A percentile compares a stretch with the other conserved stretches of the same genome.
These are phyloP conservation scores for Philhelius pedissequus DNA, from an alignment of 2,888 invertebrate species.

Conservation along the genomic window DNA sequence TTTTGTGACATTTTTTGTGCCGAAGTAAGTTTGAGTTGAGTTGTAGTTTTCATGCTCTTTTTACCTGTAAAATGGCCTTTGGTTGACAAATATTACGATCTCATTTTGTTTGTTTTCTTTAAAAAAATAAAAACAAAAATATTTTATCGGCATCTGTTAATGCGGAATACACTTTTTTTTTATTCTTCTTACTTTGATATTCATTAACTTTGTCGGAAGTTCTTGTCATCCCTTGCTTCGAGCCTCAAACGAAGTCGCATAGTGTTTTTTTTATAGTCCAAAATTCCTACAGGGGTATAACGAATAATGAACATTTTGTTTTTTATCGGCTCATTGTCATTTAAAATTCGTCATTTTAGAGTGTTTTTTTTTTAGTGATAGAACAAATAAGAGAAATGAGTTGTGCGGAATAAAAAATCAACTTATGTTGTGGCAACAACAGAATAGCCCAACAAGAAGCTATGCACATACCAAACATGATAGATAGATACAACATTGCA, in stretches of 20 bases:
- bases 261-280: neutral
- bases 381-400: neutral
- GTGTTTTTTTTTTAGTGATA: neutral
- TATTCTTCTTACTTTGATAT: slow-evolving; percentile 21
- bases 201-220: slow-evolving; percentile 21
- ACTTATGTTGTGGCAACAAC: too few species aligned
- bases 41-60: slow-evolving; percentile 4
- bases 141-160: neutral
- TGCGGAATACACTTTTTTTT: neutral
- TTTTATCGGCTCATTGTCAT: neutral
- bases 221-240: neutral
- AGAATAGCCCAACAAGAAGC: too few species aligned
- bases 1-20: neutral
- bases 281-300: neutral
- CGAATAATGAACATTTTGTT: neutral
- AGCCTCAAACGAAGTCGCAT: neutral
- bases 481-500: too few species aligned
- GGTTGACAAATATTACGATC: slow-evolving; percentile 35
- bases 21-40: slow-evolving; percentile 7
- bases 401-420: neutral
- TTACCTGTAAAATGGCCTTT: slow-evolving; percentile 15
- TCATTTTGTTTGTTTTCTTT: slow-evolving; percentile 10
- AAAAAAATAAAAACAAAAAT: too few species aligned
- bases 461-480: too few species aligned
- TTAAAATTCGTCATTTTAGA: neutral